Conservation (phyloP, 2,113 vertebrate species). For the Etia nguti region DNA sequence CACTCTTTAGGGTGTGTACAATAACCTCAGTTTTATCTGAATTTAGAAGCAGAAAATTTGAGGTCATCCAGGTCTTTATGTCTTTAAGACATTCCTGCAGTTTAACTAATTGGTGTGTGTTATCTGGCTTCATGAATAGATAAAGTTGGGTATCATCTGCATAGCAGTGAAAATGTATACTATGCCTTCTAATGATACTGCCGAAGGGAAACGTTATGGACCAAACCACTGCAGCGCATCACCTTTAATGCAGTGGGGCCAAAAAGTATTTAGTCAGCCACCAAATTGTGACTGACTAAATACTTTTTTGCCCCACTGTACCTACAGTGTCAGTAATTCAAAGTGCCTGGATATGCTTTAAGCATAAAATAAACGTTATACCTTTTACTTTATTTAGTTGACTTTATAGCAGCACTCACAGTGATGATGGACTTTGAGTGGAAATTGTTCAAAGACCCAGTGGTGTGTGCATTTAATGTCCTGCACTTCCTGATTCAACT, state of each 20-base stretch:
- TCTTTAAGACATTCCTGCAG: background rate
- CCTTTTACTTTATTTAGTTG: background rate
- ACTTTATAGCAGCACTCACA: background rate
- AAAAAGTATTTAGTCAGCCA: no score
- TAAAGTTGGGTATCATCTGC: no score
- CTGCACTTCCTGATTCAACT: background rate
- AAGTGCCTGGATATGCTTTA: background rate
- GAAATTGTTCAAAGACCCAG: background rate
- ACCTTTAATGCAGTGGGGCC: no score
- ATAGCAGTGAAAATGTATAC: background rate
- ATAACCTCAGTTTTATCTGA: background rate
- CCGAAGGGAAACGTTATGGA: background rate
- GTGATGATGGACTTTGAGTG: background rate
- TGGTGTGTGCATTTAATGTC: background rate
- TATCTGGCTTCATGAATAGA: no score
- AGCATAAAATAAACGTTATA: background rate
- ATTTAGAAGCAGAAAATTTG: background rate
- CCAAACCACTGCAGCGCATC: background rate
- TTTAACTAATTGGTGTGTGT: background rate
- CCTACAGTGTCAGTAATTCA: background rate
- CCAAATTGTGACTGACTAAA: no score
- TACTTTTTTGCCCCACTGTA: no score
- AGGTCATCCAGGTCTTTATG: background rate
- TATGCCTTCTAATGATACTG: background rate
- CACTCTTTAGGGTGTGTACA: background rate